Evolutionary conservation across 2,888 invertebrate genomes (phyloP).

Genomic region (Lapara coniferarum): DNA sequence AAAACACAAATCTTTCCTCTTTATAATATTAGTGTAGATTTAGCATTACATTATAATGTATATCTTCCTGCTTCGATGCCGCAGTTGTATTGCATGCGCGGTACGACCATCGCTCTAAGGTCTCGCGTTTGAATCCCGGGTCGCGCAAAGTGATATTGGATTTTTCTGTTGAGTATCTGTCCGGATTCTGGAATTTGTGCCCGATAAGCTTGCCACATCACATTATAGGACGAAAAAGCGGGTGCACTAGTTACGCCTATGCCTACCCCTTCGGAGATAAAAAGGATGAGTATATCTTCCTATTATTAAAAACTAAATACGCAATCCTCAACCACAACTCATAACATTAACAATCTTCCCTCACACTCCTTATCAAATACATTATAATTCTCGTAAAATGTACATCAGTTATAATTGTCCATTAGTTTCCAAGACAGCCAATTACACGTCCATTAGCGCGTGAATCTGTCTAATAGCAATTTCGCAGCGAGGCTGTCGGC

Average conservation of each 20-base stretch:
- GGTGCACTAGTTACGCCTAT: no score
- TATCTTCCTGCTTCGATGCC: not conserved
- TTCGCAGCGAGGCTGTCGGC: constrained; percentile 44
- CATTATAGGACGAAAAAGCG: not conserved
- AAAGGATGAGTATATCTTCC: no score
- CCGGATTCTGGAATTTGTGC: not conserved
- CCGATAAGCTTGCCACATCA: not conserved
- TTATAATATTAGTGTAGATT: no score
- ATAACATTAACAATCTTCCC: not conserved
- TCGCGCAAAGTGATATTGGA: not conserved
- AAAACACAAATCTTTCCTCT: no score
- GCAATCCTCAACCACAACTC: not conserved
- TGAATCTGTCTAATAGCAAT: constrained; percentile 80
- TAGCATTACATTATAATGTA: no score
- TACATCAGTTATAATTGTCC: constrained; percentile 74
- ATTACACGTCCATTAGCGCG: constrained; percentile 78
- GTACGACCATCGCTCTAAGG: not conserved
- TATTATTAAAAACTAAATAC: no score
- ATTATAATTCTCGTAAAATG: constrained; percentile 63
- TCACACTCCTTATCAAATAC: constrained; percentile 2
- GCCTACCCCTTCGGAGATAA: no score
- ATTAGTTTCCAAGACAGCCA: constrained; percentile 80
- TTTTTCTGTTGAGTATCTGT: not conserved
- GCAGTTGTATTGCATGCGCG: not conserved
- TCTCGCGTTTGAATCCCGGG: not conserved